Conservation (phyloP, 1,140 invertebrate species). For the Polypedilum pembai region DNA sequence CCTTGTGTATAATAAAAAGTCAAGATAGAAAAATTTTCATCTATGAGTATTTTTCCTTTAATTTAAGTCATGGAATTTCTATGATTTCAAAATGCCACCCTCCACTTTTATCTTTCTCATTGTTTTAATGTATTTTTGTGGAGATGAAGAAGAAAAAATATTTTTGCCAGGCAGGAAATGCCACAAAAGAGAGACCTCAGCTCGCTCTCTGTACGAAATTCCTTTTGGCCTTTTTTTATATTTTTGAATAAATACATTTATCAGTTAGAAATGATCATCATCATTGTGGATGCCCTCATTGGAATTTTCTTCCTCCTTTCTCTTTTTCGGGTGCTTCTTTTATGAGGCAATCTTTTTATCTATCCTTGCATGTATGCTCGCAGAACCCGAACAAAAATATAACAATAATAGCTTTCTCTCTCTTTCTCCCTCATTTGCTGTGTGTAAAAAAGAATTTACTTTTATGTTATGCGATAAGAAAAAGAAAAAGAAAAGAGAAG, state of each 20-base stretch:
- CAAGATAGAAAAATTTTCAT: conserved; percentile 7
- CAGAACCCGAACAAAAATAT: no score
- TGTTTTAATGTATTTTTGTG: neutral
- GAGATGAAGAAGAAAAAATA: neutral
- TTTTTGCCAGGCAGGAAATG: neutral
- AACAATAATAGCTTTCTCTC: no score
- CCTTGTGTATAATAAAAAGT: neutral
- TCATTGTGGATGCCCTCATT: conserved; percentile 3
- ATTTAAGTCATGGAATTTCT: neutral
- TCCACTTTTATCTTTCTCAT: neutral
- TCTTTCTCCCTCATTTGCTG: no score
- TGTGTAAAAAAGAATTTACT: no score
- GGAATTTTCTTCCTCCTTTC: neutral
- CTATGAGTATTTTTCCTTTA: neutral
- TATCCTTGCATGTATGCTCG: no score
- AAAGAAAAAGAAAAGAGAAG: neutral
- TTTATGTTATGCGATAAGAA: no score
- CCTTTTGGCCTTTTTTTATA: neutral
- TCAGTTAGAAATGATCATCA: neutral
- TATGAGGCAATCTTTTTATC: no score
- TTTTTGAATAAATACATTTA: conserved; percentile 20
- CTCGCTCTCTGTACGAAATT: neutral
- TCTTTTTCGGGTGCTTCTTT: neutral
- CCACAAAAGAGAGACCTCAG: neutral
- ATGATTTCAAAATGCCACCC: neutral